A percentile compares a stretch with the other conserved stretches of the same genome.
These are phyloP conservation scores for Microcebus murinus DNA, from an alignment of 2,113 vertebrate species.

Conservation along the genomic window DNA sequence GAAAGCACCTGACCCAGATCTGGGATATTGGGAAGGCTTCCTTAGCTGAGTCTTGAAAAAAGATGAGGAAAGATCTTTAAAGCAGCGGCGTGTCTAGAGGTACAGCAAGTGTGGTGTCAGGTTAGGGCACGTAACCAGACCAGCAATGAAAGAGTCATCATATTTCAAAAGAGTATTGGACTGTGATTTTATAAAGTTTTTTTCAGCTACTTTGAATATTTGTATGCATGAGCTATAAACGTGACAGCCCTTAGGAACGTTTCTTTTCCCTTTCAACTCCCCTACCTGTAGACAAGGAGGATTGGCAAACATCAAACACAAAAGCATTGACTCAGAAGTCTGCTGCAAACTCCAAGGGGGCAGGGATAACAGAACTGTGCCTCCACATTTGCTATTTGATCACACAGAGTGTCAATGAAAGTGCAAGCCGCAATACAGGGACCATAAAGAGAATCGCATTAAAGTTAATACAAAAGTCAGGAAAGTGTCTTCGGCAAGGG, in stretches of 20 bases:
- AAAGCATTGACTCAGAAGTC: constrained; percentile 65
- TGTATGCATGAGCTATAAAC: constrained; percentile 60
- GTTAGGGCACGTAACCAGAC: neutral
- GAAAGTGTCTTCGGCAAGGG: constrained; percentile 43
- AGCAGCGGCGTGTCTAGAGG: neutral
- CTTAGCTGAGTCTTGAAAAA: neutral
- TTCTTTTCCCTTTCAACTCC: constrained; percentile 52
- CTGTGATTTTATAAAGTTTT: neutral
- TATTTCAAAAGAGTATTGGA: neutral
- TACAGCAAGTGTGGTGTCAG: neutral
- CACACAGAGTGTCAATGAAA: constrained; percentile 53
- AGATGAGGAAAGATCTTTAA: neutral
- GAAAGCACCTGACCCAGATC: neutral
- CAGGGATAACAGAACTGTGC: neutral
- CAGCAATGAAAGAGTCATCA: constrained; percentile 3
- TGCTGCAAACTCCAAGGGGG: constrained; percentile 7
- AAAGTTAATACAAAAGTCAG: constrained; percentile 76
- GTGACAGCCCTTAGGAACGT: constrained; percentile 47
- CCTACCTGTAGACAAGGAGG: constrained; percentile 37
- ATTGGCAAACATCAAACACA: constrained; percentile 60
- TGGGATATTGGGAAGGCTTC: neutral
- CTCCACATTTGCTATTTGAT: constrained; percentile 63
- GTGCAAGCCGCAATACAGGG: constrained; percentile 11
- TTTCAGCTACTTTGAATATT: constrained; percentile 64
- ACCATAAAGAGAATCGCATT: constrained; percentile 74